phyloP scores from a whole-genome alignment of 1,140 invertebrate species.

The Saxidomus purpurata region DNA sequence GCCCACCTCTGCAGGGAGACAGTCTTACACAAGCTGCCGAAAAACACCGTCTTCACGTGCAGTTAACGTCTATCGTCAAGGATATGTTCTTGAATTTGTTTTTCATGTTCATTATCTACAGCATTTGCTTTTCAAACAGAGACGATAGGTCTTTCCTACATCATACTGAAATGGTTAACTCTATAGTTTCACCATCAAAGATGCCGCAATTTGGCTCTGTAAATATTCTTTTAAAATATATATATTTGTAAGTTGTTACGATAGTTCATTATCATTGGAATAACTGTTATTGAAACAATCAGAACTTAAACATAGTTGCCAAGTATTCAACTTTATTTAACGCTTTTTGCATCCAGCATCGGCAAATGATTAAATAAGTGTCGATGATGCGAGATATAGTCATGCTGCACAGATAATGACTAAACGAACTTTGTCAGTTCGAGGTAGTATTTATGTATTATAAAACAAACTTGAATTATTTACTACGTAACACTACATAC shows the following conservation, averaged over 20 bases:
- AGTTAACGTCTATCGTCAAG: constrained; percentile 16
- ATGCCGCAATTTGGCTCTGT: not conserved
- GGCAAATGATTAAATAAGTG: no score
- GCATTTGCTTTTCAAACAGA: constrained; percentile 63
- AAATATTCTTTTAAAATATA: no score
- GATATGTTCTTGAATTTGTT: constrained; percentile 60
- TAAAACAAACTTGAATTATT: not conserved
- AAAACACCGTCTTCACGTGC: not conserved
- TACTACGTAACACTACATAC: not conserved
- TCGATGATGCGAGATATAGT: no score
- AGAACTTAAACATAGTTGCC: no score
- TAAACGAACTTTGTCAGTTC: no score
- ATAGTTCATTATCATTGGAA: no score
- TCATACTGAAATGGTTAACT: constrained; percentile 26
- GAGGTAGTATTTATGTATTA: no score
- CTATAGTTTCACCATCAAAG: not conserved
- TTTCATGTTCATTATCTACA: constrained; percentile 64
- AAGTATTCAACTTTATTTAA: no score
- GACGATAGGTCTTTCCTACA: constrained; percentile 52
- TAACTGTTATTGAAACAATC: no score
- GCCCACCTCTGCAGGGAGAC: not conserved
- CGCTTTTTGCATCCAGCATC: no score
- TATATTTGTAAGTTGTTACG: no score
- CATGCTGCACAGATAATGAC: no score
- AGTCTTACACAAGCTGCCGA: not conserved